Conservation (phyloP, 2,888 invertebrate species). For the Dioctria rufipes region DNA sequence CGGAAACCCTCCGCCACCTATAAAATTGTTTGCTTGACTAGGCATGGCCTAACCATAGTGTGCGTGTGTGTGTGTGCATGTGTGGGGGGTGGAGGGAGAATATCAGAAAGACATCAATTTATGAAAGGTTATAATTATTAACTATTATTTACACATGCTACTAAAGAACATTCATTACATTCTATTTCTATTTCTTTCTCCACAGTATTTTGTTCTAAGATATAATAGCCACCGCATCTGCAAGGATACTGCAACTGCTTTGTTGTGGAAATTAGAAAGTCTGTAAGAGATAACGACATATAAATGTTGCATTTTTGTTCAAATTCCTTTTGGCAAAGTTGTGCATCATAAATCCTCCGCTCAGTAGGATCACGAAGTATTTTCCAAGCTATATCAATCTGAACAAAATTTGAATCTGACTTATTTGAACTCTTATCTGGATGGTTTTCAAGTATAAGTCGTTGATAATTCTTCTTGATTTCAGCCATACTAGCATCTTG, state of each 20-base stretch:
- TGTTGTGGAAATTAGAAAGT: slow-evolving; percentile 72
- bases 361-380: slow-evolving; percentile 73
- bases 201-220: slow-evolving; percentile 63
- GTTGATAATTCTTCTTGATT: slow-evolving; percentile 60
- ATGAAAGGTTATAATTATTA: not conserved
- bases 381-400: slow-evolving; percentile 78
- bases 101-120: too few species aligned
- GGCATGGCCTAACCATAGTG: too few species aligned
- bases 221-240: slow-evolving; percentile 75
- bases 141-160: slow-evolving; percentile 67
- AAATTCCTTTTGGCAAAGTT: slow-evolving; percentile 73
- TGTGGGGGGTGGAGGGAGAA: too few species aligned
- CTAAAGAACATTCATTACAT: slow-evolving; percentile 80
- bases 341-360: slow-evolving; percentile 76
- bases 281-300: slow-evolving; percentile 72
- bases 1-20: too few species aligned
- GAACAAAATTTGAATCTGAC: slow-evolving; percentile 68
- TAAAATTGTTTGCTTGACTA: too few species aligned
- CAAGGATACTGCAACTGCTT: slow-evolving; percentile 74
- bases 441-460: slow-evolving; percentile 57
- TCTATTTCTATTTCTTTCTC: slow-evolving; percentile 71
- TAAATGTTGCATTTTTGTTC: slow-evolving; percentile 74
- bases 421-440: slow-evolving; percentile 57
- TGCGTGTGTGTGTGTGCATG: too few species aligned
- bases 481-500: slow-evolving; percentile 46